Conservation (phyloP, 1,140 invertebrate genomes). For the Pectinophora gossypiella region DNA sequence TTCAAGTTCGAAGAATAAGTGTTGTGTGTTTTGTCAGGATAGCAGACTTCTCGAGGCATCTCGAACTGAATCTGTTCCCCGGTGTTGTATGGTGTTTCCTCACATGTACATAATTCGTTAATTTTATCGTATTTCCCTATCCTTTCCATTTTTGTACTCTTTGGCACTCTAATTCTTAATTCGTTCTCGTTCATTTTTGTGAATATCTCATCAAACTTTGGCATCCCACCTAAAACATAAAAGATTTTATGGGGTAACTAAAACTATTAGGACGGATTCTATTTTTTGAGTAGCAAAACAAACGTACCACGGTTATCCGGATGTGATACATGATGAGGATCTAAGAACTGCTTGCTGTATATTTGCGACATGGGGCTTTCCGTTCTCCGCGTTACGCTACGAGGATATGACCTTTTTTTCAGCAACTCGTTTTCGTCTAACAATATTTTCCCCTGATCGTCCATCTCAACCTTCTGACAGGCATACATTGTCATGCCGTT, state of each 20-base stretch:
- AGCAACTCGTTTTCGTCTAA: slow-evolving; percentile 53
- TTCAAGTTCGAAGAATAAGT: slow-evolving; percentile 52
- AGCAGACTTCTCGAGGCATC: slow-evolving; percentile 37
- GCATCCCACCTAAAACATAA: slow-evolving; percentile 33
- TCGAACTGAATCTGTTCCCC: slow-evolving; percentile 65
- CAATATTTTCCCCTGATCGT: slow-evolving; percentile 57
- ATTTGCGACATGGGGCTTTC: slow-evolving; percentile 48
- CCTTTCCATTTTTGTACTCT: slow-evolving; percentile 50
- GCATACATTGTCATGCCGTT: slow-evolving; percentile 61
- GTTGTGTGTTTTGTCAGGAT: slow-evolving; percentile 29
- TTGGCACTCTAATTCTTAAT: slow-evolving; percentile 61
- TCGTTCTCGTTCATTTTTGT: slow-evolving; percentile 65
- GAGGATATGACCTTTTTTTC: slow-evolving; percentile 20
- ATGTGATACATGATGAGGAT: too few species aligned
- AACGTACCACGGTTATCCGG: too few species aligned
- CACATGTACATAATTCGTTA: slow-evolving; percentile 56
- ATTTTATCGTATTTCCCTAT: slow-evolving; percentile 55
- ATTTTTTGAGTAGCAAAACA: too few species aligned
- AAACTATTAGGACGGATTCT: too few species aligned
- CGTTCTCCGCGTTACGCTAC: slow-evolving; percentile 17
- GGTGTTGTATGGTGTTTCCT: slow-evolving; percentile 36
- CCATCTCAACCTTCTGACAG: slow-evolving; percentile 65
- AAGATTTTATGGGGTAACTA: too few species aligned
- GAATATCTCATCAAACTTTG: slow-evolving; percentile 61
- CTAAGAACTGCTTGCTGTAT: too few species aligned